Evolutionary conservation across 1,140 invertebrate species (phyloP).

Genomic region (Macrobrachium rosenbergii): DNA sequence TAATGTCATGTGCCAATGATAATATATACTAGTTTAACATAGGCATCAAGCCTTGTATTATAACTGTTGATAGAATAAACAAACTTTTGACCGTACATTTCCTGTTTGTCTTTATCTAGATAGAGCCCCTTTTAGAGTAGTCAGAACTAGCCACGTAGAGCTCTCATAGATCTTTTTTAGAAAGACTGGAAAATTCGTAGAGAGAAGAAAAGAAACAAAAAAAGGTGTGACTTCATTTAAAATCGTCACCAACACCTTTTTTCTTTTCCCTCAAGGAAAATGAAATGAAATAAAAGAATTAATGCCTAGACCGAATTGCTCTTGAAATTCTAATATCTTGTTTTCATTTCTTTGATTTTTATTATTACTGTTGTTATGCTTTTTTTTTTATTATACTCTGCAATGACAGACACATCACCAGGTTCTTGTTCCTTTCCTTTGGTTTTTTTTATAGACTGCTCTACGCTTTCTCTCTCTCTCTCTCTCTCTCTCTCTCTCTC

Average conservation of each 20-base stretch:
- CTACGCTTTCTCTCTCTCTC: no score
- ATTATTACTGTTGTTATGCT: no score
- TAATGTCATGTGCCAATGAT: conserved; percentile 65
- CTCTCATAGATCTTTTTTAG: conserved; percentile 49
- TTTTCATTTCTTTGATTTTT: no score
- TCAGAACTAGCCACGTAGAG: conserved; percentile 41
- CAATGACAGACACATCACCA: no score
- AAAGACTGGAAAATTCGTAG: conserved; percentile 5
- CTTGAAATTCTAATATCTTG: no score
- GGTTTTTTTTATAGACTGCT: no score
- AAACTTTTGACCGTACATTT: conserved; percentile 60
- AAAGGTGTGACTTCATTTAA: conserved; percentile 3
- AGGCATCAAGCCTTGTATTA: conserved; percentile 65
- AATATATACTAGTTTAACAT: conserved; percentile 55
- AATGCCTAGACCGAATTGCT: no score
- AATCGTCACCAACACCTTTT: not conserved
- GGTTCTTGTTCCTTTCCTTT: no score
- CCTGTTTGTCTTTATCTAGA: conserved; percentile 66
- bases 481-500: no score
- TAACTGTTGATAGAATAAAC: conserved; percentile 66
- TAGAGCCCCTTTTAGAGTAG: conserved; percentile 63
- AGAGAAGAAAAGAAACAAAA: not conserved
- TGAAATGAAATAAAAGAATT: no score
- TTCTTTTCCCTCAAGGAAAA: no score
- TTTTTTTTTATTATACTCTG: no score